Base-by-base conservation (phyloP, 2,113 vertebrate species). In the Zeus faber region DNA sequence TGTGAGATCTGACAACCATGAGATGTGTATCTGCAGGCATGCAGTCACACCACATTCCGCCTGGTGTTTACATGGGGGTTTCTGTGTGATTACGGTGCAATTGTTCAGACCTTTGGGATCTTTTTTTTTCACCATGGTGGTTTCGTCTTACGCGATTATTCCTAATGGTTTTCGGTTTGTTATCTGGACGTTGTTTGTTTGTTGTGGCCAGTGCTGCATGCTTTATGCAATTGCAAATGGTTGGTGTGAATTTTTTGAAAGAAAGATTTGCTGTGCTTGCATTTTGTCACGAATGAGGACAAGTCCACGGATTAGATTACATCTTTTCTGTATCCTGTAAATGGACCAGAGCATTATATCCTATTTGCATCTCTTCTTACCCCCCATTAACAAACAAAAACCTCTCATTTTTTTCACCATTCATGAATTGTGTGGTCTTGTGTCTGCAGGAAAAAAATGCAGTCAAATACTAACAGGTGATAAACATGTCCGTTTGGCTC, bases 91-190 rank as follows among this genome's bases (percentile, higher is more conserved):
- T 74, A 62, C 65, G 62, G 58, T 29, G 26, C 72, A 70, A 75
- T 76, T 80, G 77, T 81, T 80, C 52, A 16, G 70, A 65, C 71
- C 67, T 76, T 79, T 75, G 59, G 65, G 70, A 79, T 53, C 54
- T 78, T 80, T 83, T 74, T 49, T 47, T 62, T 50, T 74, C n/a
- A 13, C 54, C 39, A 11, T 43, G 55, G 65, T 74, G 65, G 65
- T 70, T 81, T 71, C 17, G 11, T 46, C 35, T 74, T 67, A 59
- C 46, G 25, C 44, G 74, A 70, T 67, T 37, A 70, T 55, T 58
- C 40, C 53, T 68, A 73, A 79, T 77, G 69, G 68, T 72, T 79
- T 79, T 47, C 65, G 62, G 51, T 63, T 70, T 62, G 41, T 69
- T 72, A 72, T 74, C 57, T 49, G 56, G 17, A 14, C 66, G 37